Percentiles rank a stretch among this genome's conserved stretches.
These are phyloP conservation scores for Catocala nupta DNA, from an alignment of 2,888 invertebrate genomes.

Conservation along the genomic window DNA sequence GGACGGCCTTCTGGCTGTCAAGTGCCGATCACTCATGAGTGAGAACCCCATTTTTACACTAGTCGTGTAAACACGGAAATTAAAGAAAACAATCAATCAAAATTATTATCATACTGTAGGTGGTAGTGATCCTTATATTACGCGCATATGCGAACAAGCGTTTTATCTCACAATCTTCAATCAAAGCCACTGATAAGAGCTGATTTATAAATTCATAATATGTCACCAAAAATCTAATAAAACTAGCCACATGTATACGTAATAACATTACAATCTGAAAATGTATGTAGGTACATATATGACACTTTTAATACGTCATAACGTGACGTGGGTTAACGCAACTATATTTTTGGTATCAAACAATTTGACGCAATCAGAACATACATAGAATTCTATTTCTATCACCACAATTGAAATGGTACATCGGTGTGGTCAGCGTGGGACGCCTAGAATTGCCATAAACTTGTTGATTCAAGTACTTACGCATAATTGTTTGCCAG, in stretches of 20 bases:
- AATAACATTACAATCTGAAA: no score
- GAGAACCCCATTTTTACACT: no score
- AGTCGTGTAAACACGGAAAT: neutral
- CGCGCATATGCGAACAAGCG: neutral
- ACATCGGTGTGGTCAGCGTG: conserved; percentile 32
- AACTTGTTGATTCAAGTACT: conserved; percentile 22
- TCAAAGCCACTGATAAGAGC: conserved; percentile 1
- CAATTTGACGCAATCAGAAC: conserved; percentile 20
- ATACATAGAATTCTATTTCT: conserved; percentile 31
- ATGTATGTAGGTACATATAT: no score
- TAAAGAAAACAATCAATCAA: neutral
- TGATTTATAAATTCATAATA: conserved; percentile 1
- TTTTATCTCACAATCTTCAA: conserved; percentile 4
- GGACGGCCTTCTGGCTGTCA: no score
- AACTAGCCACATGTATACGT: neutral
- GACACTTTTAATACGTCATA: conserved; percentile 18
- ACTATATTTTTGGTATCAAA: conserved; percentile 34
- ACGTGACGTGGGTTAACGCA: conserved; percentile 21
- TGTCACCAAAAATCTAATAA: neutral
- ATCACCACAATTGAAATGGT: conserved; percentile 39
- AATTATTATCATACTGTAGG: neutral
- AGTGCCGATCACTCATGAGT: no score
- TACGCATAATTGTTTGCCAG: conserved; percentile 10
- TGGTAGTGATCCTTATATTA: neutral
- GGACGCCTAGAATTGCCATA: conserved; percentile 26